Conservation (phyloP, 1,140 invertebrate genomes). For the Lamellibrachia luymesi region DNA sequence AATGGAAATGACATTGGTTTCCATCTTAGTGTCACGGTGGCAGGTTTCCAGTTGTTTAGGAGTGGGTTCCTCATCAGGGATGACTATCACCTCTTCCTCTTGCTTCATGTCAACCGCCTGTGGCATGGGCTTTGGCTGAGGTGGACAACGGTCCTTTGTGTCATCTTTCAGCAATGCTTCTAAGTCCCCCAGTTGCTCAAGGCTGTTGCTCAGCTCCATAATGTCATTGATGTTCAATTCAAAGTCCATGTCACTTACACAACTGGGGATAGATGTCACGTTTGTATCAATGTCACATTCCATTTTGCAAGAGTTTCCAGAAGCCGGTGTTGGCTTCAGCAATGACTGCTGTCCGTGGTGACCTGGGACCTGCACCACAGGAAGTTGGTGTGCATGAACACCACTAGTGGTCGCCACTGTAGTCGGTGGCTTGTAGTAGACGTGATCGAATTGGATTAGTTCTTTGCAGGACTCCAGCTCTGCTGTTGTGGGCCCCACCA, state of each 20-base stretch:
- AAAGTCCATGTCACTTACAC: neutral
- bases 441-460: slow-evolving; percentile 55
- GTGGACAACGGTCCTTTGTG: slow-evolving; percentile 2
- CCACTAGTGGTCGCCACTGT: slow-evolving; percentile 22
- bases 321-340: slow-evolving; percentile 2
- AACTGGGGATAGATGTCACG: neutral
- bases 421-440: slow-evolving; percentile 47
- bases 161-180: neutral
- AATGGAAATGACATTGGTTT: slow-evolving; percentile 2
- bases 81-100: neutral
- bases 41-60: neutral
- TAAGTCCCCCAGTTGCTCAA: neutral
- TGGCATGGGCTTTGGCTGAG: neutral
- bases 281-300: slow-evolving; percentile 16
- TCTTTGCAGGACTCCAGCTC: slow-evolving; percentile 58
- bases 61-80: neutral
- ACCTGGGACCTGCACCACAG: slow-evolving; percentile 14
- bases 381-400: slow-evolving; percentile 21
- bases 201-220: slow-evolving; percentile 10
- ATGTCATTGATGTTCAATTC: slow-evolving; percentile 17
- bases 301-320: slow-evolving; percentile 21
- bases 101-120: neutral
- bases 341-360: slow-evolving; percentile 10
- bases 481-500: slow-evolving; percentile 58
- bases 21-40: slow-evolving; percentile 18